Evolutionary conservation across 1,140 invertebrate genomes (phyloP), one percentile per base, ranked within the genome.

Genomic region (Mesaphorura yosii): DNA sequence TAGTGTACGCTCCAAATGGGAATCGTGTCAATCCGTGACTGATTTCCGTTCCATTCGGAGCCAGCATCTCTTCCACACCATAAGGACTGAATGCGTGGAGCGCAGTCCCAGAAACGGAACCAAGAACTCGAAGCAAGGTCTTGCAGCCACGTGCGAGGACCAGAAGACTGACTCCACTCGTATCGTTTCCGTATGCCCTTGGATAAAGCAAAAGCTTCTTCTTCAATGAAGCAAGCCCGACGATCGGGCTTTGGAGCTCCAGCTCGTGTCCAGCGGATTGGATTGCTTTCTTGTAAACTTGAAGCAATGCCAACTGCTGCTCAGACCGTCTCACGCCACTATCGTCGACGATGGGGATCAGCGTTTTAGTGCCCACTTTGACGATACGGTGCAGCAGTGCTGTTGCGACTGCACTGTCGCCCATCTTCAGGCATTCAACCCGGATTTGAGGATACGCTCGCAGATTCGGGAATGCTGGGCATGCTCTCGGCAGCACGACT

Each of bases 1-100:
- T 44, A 4, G 60, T 57, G 27, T 62, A 62, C 20, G 57, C 17
- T 12, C 60, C 60, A 34, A 54, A 59, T 19, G 50, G 19, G 56
- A 54, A 25, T n/a, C n/a, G n/a, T n/a, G n/a, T n/a, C n/a, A n/a
- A n/a, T n/a, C n/a, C n/a, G n/a, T n/a, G n/a, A n/a, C n/a, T n/a
- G n/a, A n/a, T n/a, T 37, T 44, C 60, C 53, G 57, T 46, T 57
- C 57, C 51, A 57, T 54, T 29, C 55, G 44, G 17, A 54, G 34
- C 55, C 55, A n/a, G 41, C 17, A n/a, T 40, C 23, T 7, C 23
- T 37, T 22, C 19, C 10, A 20, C 12, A 10, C 20, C 22, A 6
- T 7, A 19, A 7, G n/a, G n/a, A 4, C 20, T 38, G 12, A 39
- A 7, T 50, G 23, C 14, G 7, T 37, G 42, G 25, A 27, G 10